These are phyloP conservation scores for Conistra vaccinii DNA, from an alignment of 2,888 invertebrate genomes.

Conservation along the genomic window DNA sequence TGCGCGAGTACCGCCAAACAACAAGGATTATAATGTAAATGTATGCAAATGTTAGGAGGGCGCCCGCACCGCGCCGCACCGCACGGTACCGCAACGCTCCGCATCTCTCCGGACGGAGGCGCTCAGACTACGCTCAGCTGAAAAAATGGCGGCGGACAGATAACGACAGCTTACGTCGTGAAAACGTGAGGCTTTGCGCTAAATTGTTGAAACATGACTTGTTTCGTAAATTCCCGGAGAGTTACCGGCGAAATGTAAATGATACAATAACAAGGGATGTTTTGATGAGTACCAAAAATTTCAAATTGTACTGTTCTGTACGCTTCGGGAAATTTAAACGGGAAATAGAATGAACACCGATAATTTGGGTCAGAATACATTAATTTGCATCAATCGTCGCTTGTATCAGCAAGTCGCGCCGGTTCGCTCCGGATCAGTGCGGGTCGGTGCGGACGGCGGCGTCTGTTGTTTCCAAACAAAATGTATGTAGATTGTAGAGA, in stretches of 20 bases:
- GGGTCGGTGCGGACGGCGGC: background rate
- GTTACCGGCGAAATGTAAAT: constrained; percentile 72
- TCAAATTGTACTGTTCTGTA: constrained; percentile 46
- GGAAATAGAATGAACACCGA: constrained; percentile 38
- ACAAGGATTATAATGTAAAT: constrained; percentile 86
- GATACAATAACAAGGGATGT: constrained; percentile 73
- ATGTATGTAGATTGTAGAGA: constrained; percentile 41
- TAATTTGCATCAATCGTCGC: constrained; percentile 15
- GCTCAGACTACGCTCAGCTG: constrained; percentile 27
- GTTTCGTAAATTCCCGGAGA: constrained; percentile 72
- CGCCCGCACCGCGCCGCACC: constrained; percentile 26
- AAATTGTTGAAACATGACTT: constrained; percentile 84
- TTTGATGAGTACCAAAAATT: constrained; percentile 59
- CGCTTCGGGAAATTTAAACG: constrained; percentile 30
- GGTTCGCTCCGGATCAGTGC: too few species aligned
- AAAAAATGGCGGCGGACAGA: constrained; percentile 70
- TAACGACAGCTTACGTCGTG: constrained; percentile 83
- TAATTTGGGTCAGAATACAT: constrained; percentile 32
- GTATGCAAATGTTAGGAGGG: constrained; percentile 82
- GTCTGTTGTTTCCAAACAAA: constrained; percentile 45
- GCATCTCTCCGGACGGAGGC: constrained; percentile 8
- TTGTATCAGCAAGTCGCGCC: background rate
- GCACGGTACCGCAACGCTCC: constrained; percentile 13
- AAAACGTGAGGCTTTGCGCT: constrained; percentile 80
- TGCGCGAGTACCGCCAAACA: constrained; percentile 72